These are phyloP conservation scores for Spilogale gracilis DNA, from an alignment of 2,113 vertebrate genomes.

Conservation along the genomic window DNA sequence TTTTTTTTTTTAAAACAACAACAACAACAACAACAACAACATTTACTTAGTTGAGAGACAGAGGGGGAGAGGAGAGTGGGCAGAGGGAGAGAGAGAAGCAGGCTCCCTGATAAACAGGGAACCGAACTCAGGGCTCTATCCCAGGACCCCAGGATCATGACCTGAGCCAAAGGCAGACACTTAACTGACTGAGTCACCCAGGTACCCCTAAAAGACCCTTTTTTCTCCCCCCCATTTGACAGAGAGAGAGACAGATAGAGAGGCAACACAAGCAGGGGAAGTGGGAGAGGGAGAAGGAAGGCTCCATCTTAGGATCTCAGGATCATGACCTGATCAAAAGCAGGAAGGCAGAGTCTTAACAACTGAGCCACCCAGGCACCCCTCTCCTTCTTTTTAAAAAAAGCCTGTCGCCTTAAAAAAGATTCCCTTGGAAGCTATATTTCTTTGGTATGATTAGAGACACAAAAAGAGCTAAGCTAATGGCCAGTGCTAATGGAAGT, in stretches of 20 bases:
- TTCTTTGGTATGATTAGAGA: slow-evolving; percentile 31
- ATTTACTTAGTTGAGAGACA: too few species aligned
- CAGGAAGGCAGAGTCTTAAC: not conserved
- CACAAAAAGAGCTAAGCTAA: not conserved
- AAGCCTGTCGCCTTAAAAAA: not conserved
- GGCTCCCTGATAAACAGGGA: too few species aligned
- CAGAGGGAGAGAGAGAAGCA: too few species aligned
- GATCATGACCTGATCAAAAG: not conserved
- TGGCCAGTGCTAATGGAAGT: not conserved
- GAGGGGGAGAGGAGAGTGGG: too few species aligned
- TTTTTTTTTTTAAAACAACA: not conserved
- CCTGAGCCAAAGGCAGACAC: too few species aligned
- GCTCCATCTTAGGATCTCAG: not conserved
- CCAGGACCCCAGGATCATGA: too few species aligned
- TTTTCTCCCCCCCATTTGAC: not conserved
- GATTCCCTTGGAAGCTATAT: not conserved
- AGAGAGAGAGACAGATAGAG: not conserved
- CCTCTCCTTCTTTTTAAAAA: not conserved
- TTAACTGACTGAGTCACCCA: too few species aligned
- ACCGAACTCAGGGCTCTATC: too few species aligned
- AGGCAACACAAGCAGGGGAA: not conserved
- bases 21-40: too few species aligned
- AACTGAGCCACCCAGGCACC: not conserved
- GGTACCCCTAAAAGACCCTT: not conserved
- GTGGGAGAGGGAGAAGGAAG: not conserved